Percentiles rank a stretch among this genome's conserved stretches.
Conservation (phyloP, 2,888 invertebrate genomes). For the Luffia ferchaultella region DNA sequence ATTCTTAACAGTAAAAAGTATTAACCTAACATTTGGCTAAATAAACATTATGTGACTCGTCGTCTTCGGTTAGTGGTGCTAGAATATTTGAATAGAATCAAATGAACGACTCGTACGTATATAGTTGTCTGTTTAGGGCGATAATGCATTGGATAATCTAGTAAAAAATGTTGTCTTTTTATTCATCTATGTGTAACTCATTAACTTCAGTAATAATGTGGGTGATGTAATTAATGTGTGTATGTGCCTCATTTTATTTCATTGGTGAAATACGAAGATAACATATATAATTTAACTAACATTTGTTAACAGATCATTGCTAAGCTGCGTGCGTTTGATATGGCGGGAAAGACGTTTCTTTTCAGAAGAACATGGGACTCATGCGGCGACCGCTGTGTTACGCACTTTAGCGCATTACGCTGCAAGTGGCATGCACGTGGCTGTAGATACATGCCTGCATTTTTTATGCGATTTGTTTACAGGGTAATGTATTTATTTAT, state of each 20-base stretch:
- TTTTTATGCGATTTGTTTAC: conserved; percentile 47
- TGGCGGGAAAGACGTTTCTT: conserved; percentile 42
- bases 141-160: not conserved
- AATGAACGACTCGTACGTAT: too few species aligned
- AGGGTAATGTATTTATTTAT: conserved; percentile 25
- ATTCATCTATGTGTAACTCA: too few species aligned
- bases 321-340: conserved; percentile 36
- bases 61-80: too few species aligned
- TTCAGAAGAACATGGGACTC: conserved; percentile 41
- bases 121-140: not conserved
- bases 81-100: too few species aligned
- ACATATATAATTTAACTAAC: not conserved
- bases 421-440: conserved; percentile 27
- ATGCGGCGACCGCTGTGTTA: conserved; percentile 36
- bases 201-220: too few species aligned
- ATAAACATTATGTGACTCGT: too few species aligned
- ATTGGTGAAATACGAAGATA: not conserved
- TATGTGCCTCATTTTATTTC: too few species aligned
- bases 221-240: too few species aligned
- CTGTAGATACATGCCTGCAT: conserved; percentile 40
- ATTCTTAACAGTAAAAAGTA: too few species aligned
- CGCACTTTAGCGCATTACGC: conserved; percentile 41
- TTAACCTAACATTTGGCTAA: too few species aligned
- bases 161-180: too few species aligned
- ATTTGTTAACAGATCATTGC: conserved; percentile 31